Evolutionary conservation across 2,113 vertebrate species (phyloP).

Genomic region (Calypte anna): DNA sequence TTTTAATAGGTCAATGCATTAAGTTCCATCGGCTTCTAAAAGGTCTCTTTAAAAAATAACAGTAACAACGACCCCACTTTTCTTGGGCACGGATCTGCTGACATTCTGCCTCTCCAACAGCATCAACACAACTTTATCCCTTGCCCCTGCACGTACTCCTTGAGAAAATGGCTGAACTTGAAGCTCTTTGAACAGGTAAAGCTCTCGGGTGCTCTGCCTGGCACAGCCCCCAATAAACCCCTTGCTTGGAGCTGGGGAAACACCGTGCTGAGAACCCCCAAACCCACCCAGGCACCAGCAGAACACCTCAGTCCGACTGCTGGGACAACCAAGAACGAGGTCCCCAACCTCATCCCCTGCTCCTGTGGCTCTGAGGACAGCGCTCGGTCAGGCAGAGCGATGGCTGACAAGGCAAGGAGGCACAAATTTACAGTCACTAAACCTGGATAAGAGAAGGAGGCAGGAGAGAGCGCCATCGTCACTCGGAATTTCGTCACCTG

Average conservation of each 20-base stretch:
- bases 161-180: neutral
- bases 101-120: neutral
- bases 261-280: neutral
- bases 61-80: neutral
- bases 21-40: slow-evolving; percentile 46
- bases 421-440: slow-evolving; percentile 76
- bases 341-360: neutral
- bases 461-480: slow-evolving; percentile 52
- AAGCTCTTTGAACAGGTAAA: neutral
- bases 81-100: neutral
- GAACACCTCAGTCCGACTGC: neutral
- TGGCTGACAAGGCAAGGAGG: slow-evolving; percentile 75
- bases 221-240: neutral
- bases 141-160: neutral
- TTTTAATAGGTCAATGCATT: slow-evolving; percentile 34
- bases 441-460: slow-evolving; percentile 72
- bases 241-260: neutral
- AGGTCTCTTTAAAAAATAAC: slow-evolving; percentile 52
- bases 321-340: neutral
- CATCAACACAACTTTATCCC: neutral
- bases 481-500: neutral
- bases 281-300: neutral
- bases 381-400: slow-evolving; percentile 31
- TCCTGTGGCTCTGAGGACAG: slow-evolving; percentile 42
- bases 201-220: neutral